Base-by-base conservation (phyloP, 2,888 invertebrate genomes). In the Hermaeophaga mercurialis region DNA sequence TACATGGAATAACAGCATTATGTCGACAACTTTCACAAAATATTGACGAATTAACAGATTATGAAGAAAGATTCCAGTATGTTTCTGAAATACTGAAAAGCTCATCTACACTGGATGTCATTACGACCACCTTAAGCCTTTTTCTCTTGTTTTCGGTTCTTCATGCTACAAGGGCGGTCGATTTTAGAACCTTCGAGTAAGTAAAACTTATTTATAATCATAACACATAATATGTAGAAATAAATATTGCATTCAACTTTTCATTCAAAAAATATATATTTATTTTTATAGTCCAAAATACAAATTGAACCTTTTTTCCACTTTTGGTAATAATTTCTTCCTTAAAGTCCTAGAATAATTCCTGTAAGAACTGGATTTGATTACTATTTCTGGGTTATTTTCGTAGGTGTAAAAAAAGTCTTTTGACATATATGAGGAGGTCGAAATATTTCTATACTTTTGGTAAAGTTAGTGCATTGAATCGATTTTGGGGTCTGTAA, bases 121-220 rank as follows among this genome's bases (percentile, higher is more conserved):
- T 65, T 15, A 75, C 73, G 59, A 73, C 73, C 46, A 9, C 61
- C 1, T 28, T 76, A 14, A 73, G 74, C 39, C 15, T 66, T 11
- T 72, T 74, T 58, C 66, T 71, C 38, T 54, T 72, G 1, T 1
- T 71, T 1, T 61, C 64, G 6, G 62, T 65, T 11, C 52, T 71
- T n/a, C 70, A 72, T 53, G 67, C 69, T 3, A 66, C 67, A 7
- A 66, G 65, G 59, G 56, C 64, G 1, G 66, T 70, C 9, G 69
- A 72, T 59, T 58, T 71, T 38, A 43, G 63, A 22, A 58, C 62
- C 8, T 50, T 69, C n/a, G 47, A 58, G 71, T 70, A 56, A 63
- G 66, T 61, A 7, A 9, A 47, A 8, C 5, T 26, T 31, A 28
- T 28, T 28, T n/a, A 8, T n/a, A 28, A 28, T 7, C 28, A 28